Percentiles rank a stretch among this genome's conserved stretches.
These are phyloP conservation scores for Salvelinus alpinus DNA, from an alignment of 2,113 vertebrate genomes.

Conservation along the genomic window DNA sequence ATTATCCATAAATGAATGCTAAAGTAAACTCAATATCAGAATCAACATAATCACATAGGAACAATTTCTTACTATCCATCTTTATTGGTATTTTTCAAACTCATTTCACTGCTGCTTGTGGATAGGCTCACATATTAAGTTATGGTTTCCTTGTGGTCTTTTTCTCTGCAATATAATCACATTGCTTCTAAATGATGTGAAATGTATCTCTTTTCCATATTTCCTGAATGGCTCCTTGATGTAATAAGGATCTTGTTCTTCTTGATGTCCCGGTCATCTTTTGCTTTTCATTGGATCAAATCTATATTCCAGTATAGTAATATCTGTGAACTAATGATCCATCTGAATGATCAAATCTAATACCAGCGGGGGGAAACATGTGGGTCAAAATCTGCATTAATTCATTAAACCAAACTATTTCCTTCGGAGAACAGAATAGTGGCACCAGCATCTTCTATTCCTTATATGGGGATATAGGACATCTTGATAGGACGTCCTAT, in stretches of 20 bases:
- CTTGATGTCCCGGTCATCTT: neutral
- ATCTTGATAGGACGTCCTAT: slow-evolving; percentile 6
- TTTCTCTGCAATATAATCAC: slow-evolving; percentile 8
- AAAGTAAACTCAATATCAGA: neutral
- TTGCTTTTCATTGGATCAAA: slow-evolving; percentile 19
- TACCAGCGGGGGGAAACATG: neutral
- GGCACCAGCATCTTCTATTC: neutral
- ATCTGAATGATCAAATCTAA: neutral
- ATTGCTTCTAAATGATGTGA: slow-evolving; percentile 19
- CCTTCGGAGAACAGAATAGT: neutral
- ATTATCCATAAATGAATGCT: neutral
- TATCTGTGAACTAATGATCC: slow-evolving; percentile 1
- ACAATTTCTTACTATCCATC: neutral
- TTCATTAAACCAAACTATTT: neutral
- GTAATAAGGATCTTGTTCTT: slow-evolving; percentile 23
- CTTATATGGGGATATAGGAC: neutral
- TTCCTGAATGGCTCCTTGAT: slow-evolving; percentile 11
- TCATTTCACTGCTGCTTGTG: neutral
- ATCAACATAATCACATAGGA: neutral
- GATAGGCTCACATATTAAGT: neutral
- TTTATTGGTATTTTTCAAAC: neutral
- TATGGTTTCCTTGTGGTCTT: neutral
- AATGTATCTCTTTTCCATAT: neutral
- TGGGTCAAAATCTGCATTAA: neutral
- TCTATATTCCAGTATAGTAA: slow-evolving; percentile 7